A percentile compares a stretch with the other conserved stretches of the same genome.
Evolutionary conservation across 2,888 invertebrate species (phyloP).

Genomic region (Meiosimyza decipiens): DNA sequence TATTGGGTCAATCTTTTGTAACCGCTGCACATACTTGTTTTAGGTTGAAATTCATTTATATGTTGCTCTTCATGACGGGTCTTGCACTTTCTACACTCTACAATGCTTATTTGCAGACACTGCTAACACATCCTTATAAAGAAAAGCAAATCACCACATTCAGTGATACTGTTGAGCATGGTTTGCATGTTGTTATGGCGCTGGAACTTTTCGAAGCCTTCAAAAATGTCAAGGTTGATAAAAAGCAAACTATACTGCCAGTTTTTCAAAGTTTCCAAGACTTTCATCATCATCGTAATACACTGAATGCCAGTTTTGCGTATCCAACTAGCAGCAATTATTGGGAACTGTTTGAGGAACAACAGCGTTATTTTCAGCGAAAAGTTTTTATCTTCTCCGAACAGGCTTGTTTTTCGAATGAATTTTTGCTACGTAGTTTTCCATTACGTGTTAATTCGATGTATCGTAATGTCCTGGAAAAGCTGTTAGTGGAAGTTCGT

Average conservation of each 20-base stretch:
- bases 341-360: slow-evolving; percentile 47
- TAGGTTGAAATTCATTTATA: slow-evolving; percentile 41
- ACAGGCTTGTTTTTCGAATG: slow-evolving; percentile 44
- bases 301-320: slow-evolving; percentile 47
- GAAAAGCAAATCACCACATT: slow-evolving; percentile 48
- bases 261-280: slow-evolving; percentile 36
- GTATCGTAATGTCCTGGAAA: slow-evolving; percentile 45
- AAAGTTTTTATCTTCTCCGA: slow-evolving; percentile 50
- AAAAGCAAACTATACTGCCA: neutral
- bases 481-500: slow-evolving; percentile 45
- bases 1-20: slow-evolving; percentile 50
- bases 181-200: slow-evolving; percentile 41
- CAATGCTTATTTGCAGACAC: slow-evolving; percentile 49
- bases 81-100: slow-evolving; percentile 48
- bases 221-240: neutral
- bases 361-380: slow-evolving; percentile 49
- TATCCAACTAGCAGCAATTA: slow-evolving; percentile 46
- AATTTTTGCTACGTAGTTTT: slow-evolving; percentile 33
- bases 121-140: slow-evolving; percentile 50
- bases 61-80: slow-evolving; percentile 46
- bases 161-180: slow-evolving; percentile 39
- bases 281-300: slow-evolving; percentile 37
- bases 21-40: neutral
- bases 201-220: slow-evolving; percentile 9
- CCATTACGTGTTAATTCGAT: slow-evolving; percentile 45